phyloP scores from a whole-genome alignment of 2,113 vertebrate species.

The Struthidea cinerea region DNA sequence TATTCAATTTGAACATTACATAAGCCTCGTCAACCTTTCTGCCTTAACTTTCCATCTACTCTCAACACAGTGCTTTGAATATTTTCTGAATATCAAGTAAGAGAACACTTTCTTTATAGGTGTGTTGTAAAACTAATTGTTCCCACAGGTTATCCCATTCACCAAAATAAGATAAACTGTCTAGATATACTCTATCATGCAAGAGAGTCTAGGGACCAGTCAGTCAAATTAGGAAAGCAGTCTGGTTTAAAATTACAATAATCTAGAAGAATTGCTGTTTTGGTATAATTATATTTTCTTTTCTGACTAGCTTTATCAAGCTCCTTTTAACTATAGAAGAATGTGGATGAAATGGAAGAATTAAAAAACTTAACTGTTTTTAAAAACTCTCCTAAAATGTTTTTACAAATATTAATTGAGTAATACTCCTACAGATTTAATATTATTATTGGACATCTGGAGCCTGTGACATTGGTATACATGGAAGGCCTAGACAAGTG shows the following conservation, averaged over 20 bases:
- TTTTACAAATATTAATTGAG: neutral
- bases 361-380: neutral
- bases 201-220: neutral
- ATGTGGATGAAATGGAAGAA: neutral
- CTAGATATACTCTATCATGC: neutral
- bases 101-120: neutral
- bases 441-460: neutral
- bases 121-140: neutral
- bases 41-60: neutral
- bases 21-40: neutral
- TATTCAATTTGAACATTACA: neutral
- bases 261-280: neutral
- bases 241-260: neutral
- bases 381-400: neutral
- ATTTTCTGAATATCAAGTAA: neutral
- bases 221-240: neutral
- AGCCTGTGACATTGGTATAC: neutral
- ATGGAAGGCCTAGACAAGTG: neutral
- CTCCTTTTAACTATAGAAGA: neutral
- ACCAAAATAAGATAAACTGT: neutral
- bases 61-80: fast-evolving
- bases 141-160: neutral
- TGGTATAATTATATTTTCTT: neutral
- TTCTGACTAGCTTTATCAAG: neutral
- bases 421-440: neutral